Evolutionary conservation across 2,797 vertebrate genomes (phyloP), one percentile per base, ranked within the genome.

Genomic region (Kryptolebias ocellatus): DNA sequence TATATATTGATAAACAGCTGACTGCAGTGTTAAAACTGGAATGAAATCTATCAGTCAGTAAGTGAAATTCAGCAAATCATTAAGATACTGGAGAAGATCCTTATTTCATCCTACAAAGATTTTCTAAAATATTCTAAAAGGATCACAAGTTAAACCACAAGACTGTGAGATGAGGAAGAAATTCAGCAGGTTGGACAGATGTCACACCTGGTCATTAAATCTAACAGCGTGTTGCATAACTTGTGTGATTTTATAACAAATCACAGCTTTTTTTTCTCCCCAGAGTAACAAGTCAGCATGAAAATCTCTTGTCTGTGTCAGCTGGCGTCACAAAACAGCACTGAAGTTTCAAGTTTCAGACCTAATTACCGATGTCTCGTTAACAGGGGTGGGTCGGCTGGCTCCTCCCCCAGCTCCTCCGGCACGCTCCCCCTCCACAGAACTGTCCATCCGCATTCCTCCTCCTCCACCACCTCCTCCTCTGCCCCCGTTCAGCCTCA

Each of bases 371-470:
- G 27, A 59, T 37, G 0, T 74, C 58, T 77, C 54, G 29, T 42
- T 68, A 72, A 67, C 92, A 1, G 85, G 94, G 80, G 90, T 85
- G 18, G 93, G 92, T 20, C 95, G 96, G 61, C 81, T 95, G 67
- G 95, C 93, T 73, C 94, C 95, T 51, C 97, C 97, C 20, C 98
- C 98, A 0, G 95, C 93, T 56, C 97, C 97, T 12, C 98, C 98
- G 0, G 90, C 95, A 11, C 95, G 97, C 46, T 98, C 97, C 5
- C 95, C 98, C 47, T 91, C 91, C 54, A 99, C 97, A 0, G 98
- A 99, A 82, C 92, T 99, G 49, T 95, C 96, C 2, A 95, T 90
- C 90, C 96, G 94, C 83, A 94, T 93, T 85, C 95, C 94, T 49
- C 92, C 95, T 14, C 90, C 92, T 64, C 90, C 75, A 16, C 89